These are phyloP conservation scores for Penaeus monodon DNA, from an alignment of 2,888 invertebrate genomes.

Conservation along the genomic window DNA sequence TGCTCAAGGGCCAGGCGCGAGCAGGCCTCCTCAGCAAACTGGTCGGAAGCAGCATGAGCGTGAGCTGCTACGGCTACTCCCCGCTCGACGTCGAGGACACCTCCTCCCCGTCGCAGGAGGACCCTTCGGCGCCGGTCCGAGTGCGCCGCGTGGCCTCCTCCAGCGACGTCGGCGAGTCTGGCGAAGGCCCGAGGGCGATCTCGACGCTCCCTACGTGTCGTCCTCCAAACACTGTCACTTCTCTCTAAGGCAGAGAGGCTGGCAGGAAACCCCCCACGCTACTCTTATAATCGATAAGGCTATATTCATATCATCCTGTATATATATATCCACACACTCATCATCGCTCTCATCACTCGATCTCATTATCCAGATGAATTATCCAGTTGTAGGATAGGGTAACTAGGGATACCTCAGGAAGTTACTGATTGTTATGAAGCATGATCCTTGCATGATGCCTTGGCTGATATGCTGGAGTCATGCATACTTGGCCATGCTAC, in stretches of 20 bases:
- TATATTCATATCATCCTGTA: constrained; percentile 1
- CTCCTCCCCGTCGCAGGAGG: constrained; percentile 25
- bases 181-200: constrained; percentile 8
- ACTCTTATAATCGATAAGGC: neutral
- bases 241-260: constrained; percentile 17
- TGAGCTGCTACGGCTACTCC: constrained; percentile 44
- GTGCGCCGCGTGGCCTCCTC: constrained; percentile 3
- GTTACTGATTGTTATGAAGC: too few species aligned
- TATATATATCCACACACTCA: constrained; percentile 11
- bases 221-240: constrained; percentile 39
- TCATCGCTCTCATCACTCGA: too few species aligned
- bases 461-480: neutral
- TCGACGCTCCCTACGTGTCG: neutral
- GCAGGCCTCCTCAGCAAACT: constrained; percentile 51
- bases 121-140: neutral
- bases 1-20: constrained; percentile 37
- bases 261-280: neutral
- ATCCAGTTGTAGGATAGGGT: too few species aligned
- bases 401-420: too few species aligned
- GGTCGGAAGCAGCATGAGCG: constrained; percentile 42
- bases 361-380: too few species aligned
- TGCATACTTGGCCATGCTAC: neutral
- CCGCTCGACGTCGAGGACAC: constrained; percentile 53
- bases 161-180: neutral
- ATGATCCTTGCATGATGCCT: neutral